These are phyloP conservation scores for Taurulus bubalis DNA, from an alignment of 2,113 vertebrate genomes.

Conservation along the genomic window DNA sequence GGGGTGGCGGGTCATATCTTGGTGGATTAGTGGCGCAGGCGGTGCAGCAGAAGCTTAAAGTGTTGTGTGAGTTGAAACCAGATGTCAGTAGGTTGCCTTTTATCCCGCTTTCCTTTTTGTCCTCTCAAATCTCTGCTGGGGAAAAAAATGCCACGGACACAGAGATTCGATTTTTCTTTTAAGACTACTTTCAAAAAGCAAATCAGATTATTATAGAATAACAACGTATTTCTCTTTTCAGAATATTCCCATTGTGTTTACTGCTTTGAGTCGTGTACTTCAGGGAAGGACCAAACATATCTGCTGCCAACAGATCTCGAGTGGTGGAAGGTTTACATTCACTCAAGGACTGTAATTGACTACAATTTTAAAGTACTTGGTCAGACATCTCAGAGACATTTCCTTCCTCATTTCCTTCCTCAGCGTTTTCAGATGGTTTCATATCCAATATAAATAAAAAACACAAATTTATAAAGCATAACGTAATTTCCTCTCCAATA, in stretches of 20 bases:
- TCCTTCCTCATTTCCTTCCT: background rate
- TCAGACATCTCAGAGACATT: background rate
- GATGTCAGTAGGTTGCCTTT: conserved; percentile 42
- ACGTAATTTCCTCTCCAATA: background rate
- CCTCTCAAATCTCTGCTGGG: background rate
- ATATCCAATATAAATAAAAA: background rate
- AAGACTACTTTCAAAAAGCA: conserved; percentile 6
- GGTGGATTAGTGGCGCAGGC: conserved; percentile 46
- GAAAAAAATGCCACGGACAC: conserved; percentile 19
- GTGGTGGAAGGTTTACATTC: background rate
- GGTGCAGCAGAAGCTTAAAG: conserved; percentile 17
- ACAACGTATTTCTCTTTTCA: background rate
- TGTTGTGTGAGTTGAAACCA: conserved; percentile 29
- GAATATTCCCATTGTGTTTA: background rate
- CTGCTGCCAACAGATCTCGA: background rate
- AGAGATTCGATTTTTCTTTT: background rate
- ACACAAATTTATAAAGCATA: no score
- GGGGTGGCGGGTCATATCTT: conserved; percentile 24
- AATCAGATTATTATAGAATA: background rate
- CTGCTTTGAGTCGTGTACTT: background rate
- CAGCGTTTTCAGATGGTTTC: background rate
- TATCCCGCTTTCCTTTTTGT: conserved; percentile 30
- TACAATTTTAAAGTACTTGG: background rate
- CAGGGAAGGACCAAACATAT: background rate
- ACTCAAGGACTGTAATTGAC: background rate